Percentiles rank a stretch among this genome's conserved stretches.
Conservation (phyloP, 2,113 vertebrate genomes). For the Struthio camelus region DNA sequence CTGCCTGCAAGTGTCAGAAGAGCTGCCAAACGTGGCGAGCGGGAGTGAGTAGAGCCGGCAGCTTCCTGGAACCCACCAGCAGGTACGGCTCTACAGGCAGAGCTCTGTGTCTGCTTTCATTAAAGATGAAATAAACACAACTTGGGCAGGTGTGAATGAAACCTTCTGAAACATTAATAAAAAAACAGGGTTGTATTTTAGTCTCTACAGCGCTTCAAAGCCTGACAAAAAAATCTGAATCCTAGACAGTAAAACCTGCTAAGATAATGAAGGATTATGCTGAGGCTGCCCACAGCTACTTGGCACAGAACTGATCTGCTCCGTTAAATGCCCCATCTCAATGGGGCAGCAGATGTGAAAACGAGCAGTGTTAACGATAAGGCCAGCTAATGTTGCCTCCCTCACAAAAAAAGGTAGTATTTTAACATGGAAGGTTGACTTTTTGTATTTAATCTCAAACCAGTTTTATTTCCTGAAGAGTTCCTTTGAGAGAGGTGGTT, state of each 20-base stretch:
- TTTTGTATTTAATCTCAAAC: conserved; percentile 24
- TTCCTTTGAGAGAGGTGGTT: conserved; percentile 46
- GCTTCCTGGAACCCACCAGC: not conserved
- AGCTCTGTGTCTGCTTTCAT: rapidly evolving
- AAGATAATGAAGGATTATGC: not conserved
- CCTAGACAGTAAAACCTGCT: not conserved
- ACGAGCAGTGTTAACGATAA: not conserved
- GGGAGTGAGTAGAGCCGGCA: not conserved
- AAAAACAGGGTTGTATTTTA: not conserved
- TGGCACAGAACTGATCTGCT: not conserved
- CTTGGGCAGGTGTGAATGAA: not conserved
- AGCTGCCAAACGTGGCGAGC: not conserved
- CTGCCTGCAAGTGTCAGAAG: not conserved
- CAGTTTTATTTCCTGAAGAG: conserved; percentile 46
- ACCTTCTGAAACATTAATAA: not conserved
- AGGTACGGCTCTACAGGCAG: not conserved
- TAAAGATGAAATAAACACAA: not conserved
- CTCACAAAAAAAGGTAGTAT: not conserved
- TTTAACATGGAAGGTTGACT: conserved; percentile 5
- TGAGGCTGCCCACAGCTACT: not conserved
- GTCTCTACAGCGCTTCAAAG: not conserved
- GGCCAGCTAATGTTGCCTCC: not conserved
- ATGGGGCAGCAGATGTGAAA: not conserved
- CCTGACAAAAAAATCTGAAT: not conserved
- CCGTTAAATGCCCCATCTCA: not conserved